These are phyloP conservation scores for Sebastes trivittatus DNA, from an alignment of 2,797 vertebrate species.

Conservation along the genomic window DNA sequence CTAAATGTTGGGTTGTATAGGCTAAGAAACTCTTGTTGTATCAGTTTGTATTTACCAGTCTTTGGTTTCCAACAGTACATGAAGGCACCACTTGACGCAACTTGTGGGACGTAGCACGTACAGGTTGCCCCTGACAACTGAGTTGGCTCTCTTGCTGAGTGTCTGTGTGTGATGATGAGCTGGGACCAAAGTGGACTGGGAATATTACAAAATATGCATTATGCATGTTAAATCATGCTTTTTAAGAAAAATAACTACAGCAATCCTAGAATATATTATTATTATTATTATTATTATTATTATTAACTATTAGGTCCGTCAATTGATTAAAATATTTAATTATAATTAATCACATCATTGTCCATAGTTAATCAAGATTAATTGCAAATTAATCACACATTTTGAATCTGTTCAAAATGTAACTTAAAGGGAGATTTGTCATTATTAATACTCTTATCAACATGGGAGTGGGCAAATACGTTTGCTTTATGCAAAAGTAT, in stretches of 20 bases:
- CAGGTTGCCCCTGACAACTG: constrained; percentile 65
- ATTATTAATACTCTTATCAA: too few relatives aligned
- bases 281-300: too few relatives aligned
- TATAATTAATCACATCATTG: too few relatives aligned
- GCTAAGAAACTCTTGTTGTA: background rate
- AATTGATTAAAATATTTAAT: too few relatives aligned
- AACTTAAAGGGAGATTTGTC: too few relatives aligned
- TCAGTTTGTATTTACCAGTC: accelerated
- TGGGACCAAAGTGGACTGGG: background rate
- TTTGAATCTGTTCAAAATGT: too few relatives aligned
- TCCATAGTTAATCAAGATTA: too few relatives aligned
- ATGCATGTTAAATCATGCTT: background rate
- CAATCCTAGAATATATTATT: background rate
- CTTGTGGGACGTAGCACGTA: constrained; percentile 71
- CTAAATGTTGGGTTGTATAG: background rate
- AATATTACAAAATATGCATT: background rate
- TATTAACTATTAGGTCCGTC: too few relatives aligned
- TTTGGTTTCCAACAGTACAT: background rate
- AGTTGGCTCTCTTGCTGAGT: background rate
- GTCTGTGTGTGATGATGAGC: constrained; percentile 13
- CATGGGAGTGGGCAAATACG: too few relatives aligned
- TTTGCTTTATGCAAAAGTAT: too few relatives aligned
- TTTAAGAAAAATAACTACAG: background rate
- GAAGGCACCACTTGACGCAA: constrained; percentile 70
- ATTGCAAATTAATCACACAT: too few relatives aligned